Evolutionary conservation across 1,140 invertebrate genomes (phyloP).

Genomic region (Bombus affinis): DNA sequence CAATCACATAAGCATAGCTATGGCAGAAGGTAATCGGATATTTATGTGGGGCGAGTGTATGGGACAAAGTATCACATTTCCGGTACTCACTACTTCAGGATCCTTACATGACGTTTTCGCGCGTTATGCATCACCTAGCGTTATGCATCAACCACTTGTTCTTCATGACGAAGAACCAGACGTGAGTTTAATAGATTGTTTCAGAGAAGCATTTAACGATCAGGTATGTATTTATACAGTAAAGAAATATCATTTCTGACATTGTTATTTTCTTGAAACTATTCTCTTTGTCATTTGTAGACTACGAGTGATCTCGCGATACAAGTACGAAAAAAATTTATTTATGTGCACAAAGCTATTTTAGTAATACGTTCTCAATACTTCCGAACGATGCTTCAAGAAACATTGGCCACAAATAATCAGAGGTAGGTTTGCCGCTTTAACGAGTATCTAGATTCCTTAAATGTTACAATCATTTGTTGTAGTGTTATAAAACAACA

Average conservation of each 20-base stretch:
- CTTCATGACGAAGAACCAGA: slow-evolving; percentile 82
- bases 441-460: background rate
- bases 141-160: slow-evolving; percentile 85
- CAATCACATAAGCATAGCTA: slow-evolving; percentile 86
- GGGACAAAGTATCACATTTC: slow-evolving; percentile 84
- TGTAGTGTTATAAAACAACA: slow-evolving; percentile 84
- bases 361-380: slow-evolving; percentile 86
- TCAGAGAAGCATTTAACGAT: slow-evolving; percentile 85
- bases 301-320: slow-evolving; percentile 86
- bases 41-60: slow-evolving; percentile 88
- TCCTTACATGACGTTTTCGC: slow-evolving; percentile 86
- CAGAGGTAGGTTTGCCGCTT: slow-evolving; percentile 81
- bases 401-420: slow-evolving; percentile 86
- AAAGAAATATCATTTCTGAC: background rate
- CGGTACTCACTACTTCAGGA: slow-evolving; percentile 84
- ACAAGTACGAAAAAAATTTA: slow-evolving; percentile 84
- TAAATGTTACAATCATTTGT: background rate
- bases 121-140: slow-evolving; percentile 85
- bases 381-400: slow-evolving; percentile 87
- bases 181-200: slow-evolving; percentile 80
- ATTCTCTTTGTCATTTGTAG: slow-evolving; percentile 74
- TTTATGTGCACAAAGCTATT: slow-evolving; percentile 87
- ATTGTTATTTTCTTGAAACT: background rate
- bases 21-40: slow-evolving; percentile 85
- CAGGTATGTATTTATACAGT: slow-evolving; percentile 78